Evolutionary conservation across 2,113 vertebrate genomes (phyloP).

Genomic region (Mola mola): DNA sequence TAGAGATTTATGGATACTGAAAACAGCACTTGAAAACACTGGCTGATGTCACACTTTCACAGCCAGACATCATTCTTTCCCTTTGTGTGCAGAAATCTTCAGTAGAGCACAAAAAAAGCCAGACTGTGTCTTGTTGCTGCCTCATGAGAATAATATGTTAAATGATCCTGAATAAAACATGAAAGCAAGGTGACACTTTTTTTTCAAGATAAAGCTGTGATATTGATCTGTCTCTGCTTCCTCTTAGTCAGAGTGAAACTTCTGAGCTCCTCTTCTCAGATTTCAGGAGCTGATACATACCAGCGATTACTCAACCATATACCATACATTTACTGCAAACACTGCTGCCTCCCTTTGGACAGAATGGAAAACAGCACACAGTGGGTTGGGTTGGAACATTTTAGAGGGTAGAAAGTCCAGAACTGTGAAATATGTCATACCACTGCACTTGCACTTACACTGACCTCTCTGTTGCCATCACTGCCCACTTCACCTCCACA

Average conservation of each 20-base stretch:
- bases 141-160: neutral
- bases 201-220: neutral
- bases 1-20: conserved; percentile 32
- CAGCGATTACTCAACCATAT: neutral
- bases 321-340: neutral
- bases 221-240: neutral
- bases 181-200: neutral
- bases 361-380: conserved; percentile 21
- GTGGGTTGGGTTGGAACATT: too few species aligned
- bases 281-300: too few species aligned
- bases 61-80: neutral
- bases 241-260: neutral
- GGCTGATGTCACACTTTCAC: conserved; percentile 10
- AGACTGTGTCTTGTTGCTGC: neutral
- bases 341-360: conserved; percentile 59
- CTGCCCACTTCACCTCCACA: neutral
- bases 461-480: conserved; percentile 7
- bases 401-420: conserved; percentile 16
- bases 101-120: neutral
- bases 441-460: conserved; percentile 2
- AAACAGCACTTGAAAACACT: conserved; percentile 14
- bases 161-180: too few species aligned
- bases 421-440: conserved; percentile 16
- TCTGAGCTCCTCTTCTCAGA: too few species aligned
- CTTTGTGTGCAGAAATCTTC: neutral